phyloP scores from a whole-genome alignment of 2,797 vertebrate species.

The Megalops cyprinoides region DNA sequence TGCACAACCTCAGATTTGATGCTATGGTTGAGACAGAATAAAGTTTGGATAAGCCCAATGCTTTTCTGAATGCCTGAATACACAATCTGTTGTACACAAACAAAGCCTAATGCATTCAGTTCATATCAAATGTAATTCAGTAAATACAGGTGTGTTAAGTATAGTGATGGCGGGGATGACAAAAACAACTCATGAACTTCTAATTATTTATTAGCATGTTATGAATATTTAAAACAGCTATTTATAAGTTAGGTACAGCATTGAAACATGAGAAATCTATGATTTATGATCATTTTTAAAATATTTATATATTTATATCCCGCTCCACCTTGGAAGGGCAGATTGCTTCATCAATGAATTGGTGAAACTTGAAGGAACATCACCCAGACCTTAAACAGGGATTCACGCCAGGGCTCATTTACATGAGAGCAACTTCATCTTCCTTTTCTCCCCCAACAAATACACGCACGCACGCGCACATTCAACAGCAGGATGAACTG shows the following conservation, averaged over 20 bases:
- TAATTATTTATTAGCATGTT: slow-evolving; percentile 43
- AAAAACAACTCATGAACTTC: slow-evolving; percentile 12
- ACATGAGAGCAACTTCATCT: background rate
- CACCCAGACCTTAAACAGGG: background rate
- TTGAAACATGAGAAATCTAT: slow-evolving; percentile 31
- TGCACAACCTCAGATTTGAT: background rate
- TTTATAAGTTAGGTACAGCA: slow-evolving; percentile 48
- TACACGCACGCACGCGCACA: too few relatives aligned
- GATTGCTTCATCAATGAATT: background rate
- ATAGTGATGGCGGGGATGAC: background rate
- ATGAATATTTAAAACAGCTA: slow-evolving; percentile 40
- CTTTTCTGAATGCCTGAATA: background rate
- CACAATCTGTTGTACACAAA: background rate
- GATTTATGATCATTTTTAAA: slow-evolving; percentile 26
- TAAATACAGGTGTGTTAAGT: background rate
- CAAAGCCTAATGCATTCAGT: background rate
- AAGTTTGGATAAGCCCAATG: background rate
- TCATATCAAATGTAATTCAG: background rate
- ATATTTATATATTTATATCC: slow-evolving; percentile 26
- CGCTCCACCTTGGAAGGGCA: background rate
- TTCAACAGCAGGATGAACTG: slow-evolving; percentile 19
- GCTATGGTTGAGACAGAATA: too few relatives aligned
- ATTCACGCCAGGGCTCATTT: background rate
- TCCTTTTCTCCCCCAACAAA: background rate
- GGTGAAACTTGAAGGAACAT: background rate